Evolutionary conservation across 2,113 vertebrate species (phyloP), one percentile per base, ranked within the genome.

Genomic region (Brachyhypopomus gauderio): DNA sequence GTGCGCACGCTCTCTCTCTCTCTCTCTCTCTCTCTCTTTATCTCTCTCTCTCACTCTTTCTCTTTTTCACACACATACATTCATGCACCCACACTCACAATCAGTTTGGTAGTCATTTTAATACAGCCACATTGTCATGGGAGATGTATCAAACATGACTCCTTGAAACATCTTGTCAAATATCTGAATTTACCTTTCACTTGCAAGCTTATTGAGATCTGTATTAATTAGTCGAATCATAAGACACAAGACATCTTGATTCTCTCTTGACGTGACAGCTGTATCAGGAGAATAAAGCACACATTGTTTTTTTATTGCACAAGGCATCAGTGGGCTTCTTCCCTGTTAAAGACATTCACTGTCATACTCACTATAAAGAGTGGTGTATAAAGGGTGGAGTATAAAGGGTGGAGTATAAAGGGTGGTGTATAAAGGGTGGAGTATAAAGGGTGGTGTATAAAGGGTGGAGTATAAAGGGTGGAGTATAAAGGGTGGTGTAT

Each of bases 101-200:
- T 1, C 25, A 72, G 83, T 78, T 88, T 81, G 86, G 76, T 79
- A 62, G 71, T 36, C 72, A 77, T 82, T 82, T 82, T 63, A 63
- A 52, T 16, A 27, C 23, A 25, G 23, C 11, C 62, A 16, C 62
- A 30, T 1, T 64, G 11, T 30, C 25, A 11, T 23, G 8, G n/a
- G 45, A 52, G 12, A 52, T 52, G 8, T 14, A 14, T 52, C 45
- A 52, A 14, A 52, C 12, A 14, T 52, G 8, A 23, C 23, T 62
- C 59, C 22, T 23, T 62, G 59, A 22, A 62, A 62, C 59, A 62
- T 9, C n/a, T 62, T 62, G 6, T 77, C 76, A 64, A 66, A 22
- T 17, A 11, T 27, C 1, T 25, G 60, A 27, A 7, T 23, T 62
- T 11, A 23, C 9, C 59, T 22, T 62, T 2, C 22, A 23, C 2